Evolutionary conservation across 2,113 vertebrate genomes (phyloP).

Genomic region (Zosterops hypoxanthus): DNA sequence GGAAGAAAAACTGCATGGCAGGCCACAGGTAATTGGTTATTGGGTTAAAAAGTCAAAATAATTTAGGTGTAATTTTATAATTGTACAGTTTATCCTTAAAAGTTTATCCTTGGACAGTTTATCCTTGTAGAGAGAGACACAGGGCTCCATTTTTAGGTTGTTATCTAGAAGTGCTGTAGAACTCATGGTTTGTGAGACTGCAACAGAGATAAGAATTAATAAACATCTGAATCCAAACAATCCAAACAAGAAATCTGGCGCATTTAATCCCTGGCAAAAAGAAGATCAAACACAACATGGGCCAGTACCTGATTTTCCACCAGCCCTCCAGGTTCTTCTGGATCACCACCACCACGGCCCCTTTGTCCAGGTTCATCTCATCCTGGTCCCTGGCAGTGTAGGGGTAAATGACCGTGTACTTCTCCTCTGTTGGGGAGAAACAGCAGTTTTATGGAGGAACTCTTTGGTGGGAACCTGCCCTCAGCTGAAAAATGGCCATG

Average conservation of each 20-base stretch:
- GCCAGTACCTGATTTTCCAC: constrained; percentile 96
- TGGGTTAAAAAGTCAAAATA: background rate
- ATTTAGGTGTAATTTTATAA: background rate
- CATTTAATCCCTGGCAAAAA: background rate
- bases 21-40: background rate
- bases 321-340: constrained; percentile 99
- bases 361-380: constrained; percentile 93
- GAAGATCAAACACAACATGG: background rate
- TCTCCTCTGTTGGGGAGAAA: constrained; percentile 84
- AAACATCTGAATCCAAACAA: background rate
- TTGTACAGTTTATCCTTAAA: background rate
- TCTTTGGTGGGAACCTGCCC: background rate
- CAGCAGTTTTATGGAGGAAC: background rate
- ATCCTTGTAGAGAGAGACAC: background rate
- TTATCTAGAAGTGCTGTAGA: background rate
- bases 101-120: no score
- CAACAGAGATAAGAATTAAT: background rate
- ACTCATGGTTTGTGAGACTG: background rate
- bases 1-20: fast-evolving
- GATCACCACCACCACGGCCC: constrained; percentile 90
- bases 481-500: background rate
- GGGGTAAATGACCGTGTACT: constrained; percentile 91
- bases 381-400: constrained; percentile 92
- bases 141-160: background rate
- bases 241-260: background rate